phyloP scores from a whole-genome alignment of 2,888 invertebrate genomes.

The Drosophila monieri region DNA sequence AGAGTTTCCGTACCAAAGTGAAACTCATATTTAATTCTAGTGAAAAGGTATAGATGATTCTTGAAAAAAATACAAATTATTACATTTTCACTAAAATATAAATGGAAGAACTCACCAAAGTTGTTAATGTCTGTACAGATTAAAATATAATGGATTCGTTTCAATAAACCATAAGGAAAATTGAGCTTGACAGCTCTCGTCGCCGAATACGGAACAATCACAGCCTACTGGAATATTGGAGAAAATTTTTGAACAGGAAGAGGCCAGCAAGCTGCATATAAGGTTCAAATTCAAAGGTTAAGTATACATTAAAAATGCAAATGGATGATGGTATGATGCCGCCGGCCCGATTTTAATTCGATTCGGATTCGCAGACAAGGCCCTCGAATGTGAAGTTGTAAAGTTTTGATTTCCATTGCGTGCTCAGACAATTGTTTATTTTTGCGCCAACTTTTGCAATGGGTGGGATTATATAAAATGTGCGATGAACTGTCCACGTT shows the following conservation, averaged over 20 bases:
- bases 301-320: conserved; percentile 66
- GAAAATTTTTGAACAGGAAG: conserved; percentile 49
- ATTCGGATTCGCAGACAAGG: conserved; percentile 38
- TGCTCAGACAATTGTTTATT: conserved; percentile 62
- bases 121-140: conserved; percentile 6
- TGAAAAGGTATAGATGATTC: neutral
- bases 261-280: neutral
- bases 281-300: conserved; percentile 65
- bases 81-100: neutral
- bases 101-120: conserved; percentile 35
- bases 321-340: conserved; percentile 47
- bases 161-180: neutral
- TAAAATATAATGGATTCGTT: conserved; percentile 5
- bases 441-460: neutral
- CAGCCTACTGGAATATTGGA: conserved; percentile 39
- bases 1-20: conserved; percentile 24
- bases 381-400: conserved; percentile 43
- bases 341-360: conserved; percentile 31
- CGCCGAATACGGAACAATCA: conserved; percentile 2
- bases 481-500: conserved; percentile 23
- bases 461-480: conserved; percentile 29
- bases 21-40: conserved; percentile 48
- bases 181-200: neutral
- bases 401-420: conserved; percentile 63
- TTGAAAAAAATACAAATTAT: neutral